These are phyloP conservation scores for Salvelinus sp. DNA, from an alignment of 2,113 vertebrate genomes.

Conservation along the genomic window DNA sequence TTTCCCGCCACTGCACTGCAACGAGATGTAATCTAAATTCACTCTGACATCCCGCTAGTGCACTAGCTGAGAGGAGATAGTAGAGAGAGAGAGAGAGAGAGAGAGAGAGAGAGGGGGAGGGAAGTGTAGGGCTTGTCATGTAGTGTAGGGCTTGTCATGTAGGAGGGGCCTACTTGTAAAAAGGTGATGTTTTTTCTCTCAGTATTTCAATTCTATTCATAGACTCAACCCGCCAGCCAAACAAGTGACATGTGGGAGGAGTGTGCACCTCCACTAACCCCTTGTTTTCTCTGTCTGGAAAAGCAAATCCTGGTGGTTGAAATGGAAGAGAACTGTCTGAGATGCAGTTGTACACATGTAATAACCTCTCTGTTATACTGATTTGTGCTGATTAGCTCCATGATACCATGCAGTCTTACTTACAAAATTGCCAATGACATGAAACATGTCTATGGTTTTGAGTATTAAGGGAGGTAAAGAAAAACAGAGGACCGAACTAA, in stretches of 20 bases:
- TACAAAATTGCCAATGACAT: no score
- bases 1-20: background rate
- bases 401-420: background rate
- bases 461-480: background rate
- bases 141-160: conserved; percentile 23
- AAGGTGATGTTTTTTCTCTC: conserved; percentile 19
- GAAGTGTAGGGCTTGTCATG: conserved; percentile 44
- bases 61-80: conserved; percentile 51
- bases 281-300: conserved; percentile 45
- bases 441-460: no score
- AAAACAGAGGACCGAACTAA: background rate
- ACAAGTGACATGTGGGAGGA: conserved; percentile 35
- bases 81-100: conserved; percentile 13
- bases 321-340: background rate
- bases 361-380: conserved; percentile 15
- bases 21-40: conserved; percentile 40
- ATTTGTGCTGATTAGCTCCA: conserved; percentile 1
- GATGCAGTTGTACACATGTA: background rate
- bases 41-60: conserved; percentile 61
- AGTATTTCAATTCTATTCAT: conserved; percentile 43
- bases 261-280: conserved; percentile 43
- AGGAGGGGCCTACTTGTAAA: conserved; percentile 41
- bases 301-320: background rate
- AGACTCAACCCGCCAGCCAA: conserved; percentile 54
- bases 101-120: conserved; percentile 27